A percentile compares a stretch with the other conserved stretches of the same genome.
phyloP scores from a whole-genome alignment of 2,888 invertebrate genomes.

The Agriopis leucophaearia region DNA sequence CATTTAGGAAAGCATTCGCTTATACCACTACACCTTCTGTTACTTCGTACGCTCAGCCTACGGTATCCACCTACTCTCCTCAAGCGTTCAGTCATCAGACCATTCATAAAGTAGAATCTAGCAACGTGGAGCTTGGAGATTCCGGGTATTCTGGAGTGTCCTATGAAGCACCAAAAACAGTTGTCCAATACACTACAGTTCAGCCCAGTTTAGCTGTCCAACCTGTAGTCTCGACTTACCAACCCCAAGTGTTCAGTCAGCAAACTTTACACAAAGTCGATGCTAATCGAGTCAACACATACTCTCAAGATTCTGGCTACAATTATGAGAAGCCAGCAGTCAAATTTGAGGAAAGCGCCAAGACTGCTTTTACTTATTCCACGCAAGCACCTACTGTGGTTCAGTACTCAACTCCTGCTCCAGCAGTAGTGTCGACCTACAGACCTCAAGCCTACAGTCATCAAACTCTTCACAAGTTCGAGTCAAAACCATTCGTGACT shows the following conservation, averaged over 20 bases:
- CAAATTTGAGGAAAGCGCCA: constrained; percentile 61
- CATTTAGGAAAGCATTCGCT: constrained; percentile 75
- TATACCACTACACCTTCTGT: constrained; percentile 75
- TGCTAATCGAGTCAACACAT: constrained; percentile 59
- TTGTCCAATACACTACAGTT: constrained; percentile 61
- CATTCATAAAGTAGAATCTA: constrained; percentile 64
- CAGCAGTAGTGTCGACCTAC: constrained; percentile 54
- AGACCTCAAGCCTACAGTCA: constrained; percentile 64
- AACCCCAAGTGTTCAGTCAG: constrained; percentile 68
- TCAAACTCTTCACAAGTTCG: constrained; percentile 67
- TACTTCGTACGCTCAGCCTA: constrained; percentile 62
- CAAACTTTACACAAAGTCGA: constrained; percentile 73
- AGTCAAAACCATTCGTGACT: constrained; percentile 60
- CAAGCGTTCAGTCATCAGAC: constrained; percentile 72
- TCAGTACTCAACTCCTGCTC: constrained; percentile 40
- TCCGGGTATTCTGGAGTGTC: constrained; percentile 52
- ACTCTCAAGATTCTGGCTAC: constrained; percentile 62
- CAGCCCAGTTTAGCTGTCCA: constrained; percentile 61
- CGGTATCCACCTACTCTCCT: constrained; percentile 61
- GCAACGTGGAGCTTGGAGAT: constrained; percentile 51
- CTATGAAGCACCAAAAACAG: constrained; percentile 55
- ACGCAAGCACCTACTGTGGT: constrained; percentile 62
- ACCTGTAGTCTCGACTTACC: constrained; percentile 64
- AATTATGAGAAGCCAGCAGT: constrained; percentile 63
- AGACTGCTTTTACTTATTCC: constrained; percentile 60